Evolutionary conservation across 1,140 invertebrate genomes (phyloP).

Genomic region (Trichonephila inaurata): DNA sequence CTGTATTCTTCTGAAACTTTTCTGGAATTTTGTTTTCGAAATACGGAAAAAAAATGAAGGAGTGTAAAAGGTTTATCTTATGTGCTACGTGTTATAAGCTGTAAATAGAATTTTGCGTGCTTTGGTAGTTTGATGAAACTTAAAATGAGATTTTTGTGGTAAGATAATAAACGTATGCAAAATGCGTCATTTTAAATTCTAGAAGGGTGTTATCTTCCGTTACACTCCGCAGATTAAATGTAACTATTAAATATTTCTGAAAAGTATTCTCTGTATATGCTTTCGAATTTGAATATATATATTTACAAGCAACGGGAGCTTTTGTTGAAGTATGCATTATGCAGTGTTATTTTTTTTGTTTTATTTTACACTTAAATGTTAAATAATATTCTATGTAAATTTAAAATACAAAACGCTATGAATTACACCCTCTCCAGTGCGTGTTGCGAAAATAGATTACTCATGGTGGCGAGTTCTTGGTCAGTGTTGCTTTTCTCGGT

Average conservation of each 20-base stretch:
- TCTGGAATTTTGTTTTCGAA: slow-evolving; percentile 5
- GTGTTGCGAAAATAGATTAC: too few relatives aligned
- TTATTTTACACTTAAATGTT: neutral
- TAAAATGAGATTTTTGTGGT: slow-evolving; percentile 22
- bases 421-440: too few relatives aligned
- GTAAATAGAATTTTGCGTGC: slow-evolving; percentile 36
- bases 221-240: neutral
- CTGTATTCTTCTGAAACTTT: neutral
- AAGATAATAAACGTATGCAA: slow-evolving; percentile 4
- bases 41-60: neutral
- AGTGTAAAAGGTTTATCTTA: slow-evolving; percentile 25
- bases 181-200: slow-evolving; percentile 18
- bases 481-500: too few relatives aligned
- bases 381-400: too few relatives aligned
- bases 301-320: neutral
- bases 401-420: too few relatives aligned
- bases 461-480: too few relatives aligned
- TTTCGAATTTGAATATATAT: neutral
- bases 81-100: neutral
- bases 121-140: slow-evolving; percentile 4
- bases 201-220: neutral
- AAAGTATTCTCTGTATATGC: neutral
- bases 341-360: neutral
- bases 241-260: neutral
- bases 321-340: neutral